Base-by-base conservation (phyloP, 2,888 invertebrate species). In the Sinohyriopsis cumingii region DNA sequence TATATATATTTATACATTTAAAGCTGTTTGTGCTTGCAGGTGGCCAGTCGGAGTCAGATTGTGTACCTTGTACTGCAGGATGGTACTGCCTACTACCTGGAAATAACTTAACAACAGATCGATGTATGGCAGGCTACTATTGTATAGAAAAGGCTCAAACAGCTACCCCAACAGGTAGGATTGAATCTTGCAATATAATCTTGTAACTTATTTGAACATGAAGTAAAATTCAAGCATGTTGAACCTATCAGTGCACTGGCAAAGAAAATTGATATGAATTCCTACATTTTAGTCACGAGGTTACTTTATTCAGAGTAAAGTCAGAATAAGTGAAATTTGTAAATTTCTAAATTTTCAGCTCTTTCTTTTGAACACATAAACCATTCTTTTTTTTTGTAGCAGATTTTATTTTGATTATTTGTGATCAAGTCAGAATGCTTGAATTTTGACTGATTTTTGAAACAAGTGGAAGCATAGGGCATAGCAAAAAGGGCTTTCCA, bases 81-180 rank as follows among this genome's bases (percentile, higher is more conserved):
- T 74, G 72, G 54, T 87, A 85, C 73, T 87, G 87, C 71, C 68
- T 74, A 9, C 72, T 76, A 20, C 71, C 82, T 25, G 86, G 87
- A 28, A 82, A 81, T 65, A 75, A 73, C 60, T 77, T 80, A 12
- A 69, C 79, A 18, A 84, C 85, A 2, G 86, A 74, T 5, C 69
- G 75, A 59, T 87, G 87, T 76, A 72, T 75, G 62, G 79, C 80
- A 19, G 88, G 88, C 9, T 89, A 86, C 73, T 89, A 86, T 77
- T 89, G 89, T 70, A 80, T 68, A 20, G 68, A 79, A 12, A 80
- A 73, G 28, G 87, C 88, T 19, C 71, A 71, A 25, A 75, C 76
- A 53, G 79, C 86, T 55, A 87, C 85, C 69, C 88, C 89, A 9
- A 87, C 86, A 73, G 87, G 88, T 87, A 69, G 63, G 73, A 62